A percentile compares a stretch with the other conserved stretches of the same genome.
Conservation (phyloP, 2,888 invertebrate species). For the Seladonia tumulorum region DNA sequence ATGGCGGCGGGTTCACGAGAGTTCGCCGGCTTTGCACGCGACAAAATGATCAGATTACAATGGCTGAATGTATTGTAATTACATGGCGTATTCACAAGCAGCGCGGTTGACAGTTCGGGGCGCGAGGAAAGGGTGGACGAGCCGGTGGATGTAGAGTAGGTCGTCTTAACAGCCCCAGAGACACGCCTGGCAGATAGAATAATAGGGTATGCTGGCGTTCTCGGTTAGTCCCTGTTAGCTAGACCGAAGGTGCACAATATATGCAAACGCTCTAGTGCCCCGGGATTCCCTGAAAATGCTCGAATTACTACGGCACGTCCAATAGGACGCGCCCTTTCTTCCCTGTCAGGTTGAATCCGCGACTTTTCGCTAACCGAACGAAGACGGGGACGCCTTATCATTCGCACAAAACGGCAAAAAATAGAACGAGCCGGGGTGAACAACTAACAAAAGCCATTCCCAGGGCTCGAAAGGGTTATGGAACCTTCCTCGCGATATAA, state of each 20-base stretch:
- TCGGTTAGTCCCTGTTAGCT: constrained; percentile 77
- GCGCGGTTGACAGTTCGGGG: constrained; percentile 64
- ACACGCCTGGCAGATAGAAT: constrained; percentile 78
- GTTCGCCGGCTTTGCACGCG: constrained; percentile 42
- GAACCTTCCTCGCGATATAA: background rate
- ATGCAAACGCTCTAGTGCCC: constrained; percentile 79
- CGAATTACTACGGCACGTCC: constrained; percentile 76
- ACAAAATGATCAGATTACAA: constrained; percentile 73
- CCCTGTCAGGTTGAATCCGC: constrained; percentile 54
- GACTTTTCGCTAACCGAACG: constrained; percentile 54
- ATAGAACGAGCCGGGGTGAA: background rate
- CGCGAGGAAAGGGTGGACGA: constrained; percentile 46
- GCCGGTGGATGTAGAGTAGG: constrained; percentile 67
- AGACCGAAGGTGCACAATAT: constrained; percentile 78
- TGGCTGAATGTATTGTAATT: constrained; percentile 75
- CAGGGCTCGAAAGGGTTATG: background rate
- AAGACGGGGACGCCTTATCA: constrained; percentile 50
- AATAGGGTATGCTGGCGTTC: constrained; percentile 74
- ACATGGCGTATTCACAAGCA: constrained; percentile 68
- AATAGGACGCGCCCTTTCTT: constrained; percentile 50
- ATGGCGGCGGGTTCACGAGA: constrained; percentile 11
- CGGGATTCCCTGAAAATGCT: constrained; percentile 77
- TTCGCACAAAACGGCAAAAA: background rate
- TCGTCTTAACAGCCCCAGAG: constrained; percentile 80
- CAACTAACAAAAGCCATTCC: background rate